A percentile compares a stretch with the other conserved stretches of the same genome.
Conservation (phyloP, 2,888 invertebrate species). For the Netelia inedita region DNA sequence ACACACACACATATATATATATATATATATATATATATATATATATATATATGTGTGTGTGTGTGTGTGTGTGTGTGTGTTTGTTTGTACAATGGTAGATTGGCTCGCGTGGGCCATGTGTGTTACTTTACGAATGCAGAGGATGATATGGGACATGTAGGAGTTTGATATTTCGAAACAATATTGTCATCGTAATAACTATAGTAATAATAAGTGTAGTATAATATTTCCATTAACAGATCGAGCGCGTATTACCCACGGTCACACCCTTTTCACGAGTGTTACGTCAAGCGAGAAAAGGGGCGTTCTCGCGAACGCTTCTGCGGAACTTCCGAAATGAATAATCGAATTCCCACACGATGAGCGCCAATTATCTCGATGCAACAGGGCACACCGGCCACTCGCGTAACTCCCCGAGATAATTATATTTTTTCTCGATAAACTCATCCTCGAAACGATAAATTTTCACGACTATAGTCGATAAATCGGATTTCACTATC, state of each 20-base stretch:
- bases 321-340: conserved; percentile 53
- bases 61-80: neutral
- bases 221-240: conserved; percentile 33
- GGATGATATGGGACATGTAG: conserved; percentile 71
- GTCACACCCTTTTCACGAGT: conserved; percentile 50
- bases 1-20: too few relatives aligned
- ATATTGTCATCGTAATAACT: conserved; percentile 44
- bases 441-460: conserved; percentile 72
- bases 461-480: conserved; percentile 4
- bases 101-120: conserved; percentile 74
- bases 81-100: conserved; percentile 21
- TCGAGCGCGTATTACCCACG: conserved; percentile 15
- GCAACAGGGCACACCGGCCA: neutral
- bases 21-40: too few relatives aligned
- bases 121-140: conserved; percentile 68
- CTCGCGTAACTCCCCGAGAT: neutral
- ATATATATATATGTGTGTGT: too few relatives aligned
- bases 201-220: neutral
- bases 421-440: neutral
- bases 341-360: conserved; percentile 56
- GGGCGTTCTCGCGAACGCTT: conserved; percentile 22
- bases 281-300: conserved; percentile 2
- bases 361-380: conserved; percentile 15
- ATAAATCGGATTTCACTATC: neutral
- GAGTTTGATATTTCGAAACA: conserved; percentile 63